These are phyloP conservation scores for Threskiornis aethiopicus DNA, from an alignment of 2,797 vertebrate genomes.

Conservation along the genomic window DNA sequence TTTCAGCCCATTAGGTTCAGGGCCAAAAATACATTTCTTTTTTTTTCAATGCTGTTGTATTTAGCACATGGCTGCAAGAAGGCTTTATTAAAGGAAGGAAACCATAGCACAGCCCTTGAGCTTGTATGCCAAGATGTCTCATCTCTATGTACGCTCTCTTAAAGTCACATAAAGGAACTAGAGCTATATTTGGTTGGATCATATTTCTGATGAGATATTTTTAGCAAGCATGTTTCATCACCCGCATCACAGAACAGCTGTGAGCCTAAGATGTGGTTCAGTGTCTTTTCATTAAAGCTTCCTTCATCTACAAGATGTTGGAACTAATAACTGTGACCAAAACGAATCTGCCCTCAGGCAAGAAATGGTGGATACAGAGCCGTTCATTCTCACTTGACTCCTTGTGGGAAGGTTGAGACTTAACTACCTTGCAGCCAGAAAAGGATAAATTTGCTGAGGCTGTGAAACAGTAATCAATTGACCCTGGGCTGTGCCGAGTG, in stretches of 20 bases:
- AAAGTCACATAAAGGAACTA: neutral
- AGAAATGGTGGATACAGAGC: neutral
- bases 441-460: neutral
- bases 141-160: conserved; percentile 5
- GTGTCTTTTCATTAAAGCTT: conserved; percentile 29
- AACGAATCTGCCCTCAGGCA: neutral
- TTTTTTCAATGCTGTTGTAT: neutral
- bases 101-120: conserved; percentile 5
- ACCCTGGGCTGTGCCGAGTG: neutral
- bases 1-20: conserved; percentile 3
- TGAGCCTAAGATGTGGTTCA: neutral
- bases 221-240: conserved; percentile 31
- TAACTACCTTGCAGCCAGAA: conserved; percentile 34
- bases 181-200: conserved; percentile 1
- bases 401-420: conserved; percentile 6
- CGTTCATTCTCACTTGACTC: conserved; percentile 18
- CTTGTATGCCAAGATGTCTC: conserved; percentile 15
- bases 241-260: neutral
- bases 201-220: conserved; percentile 43
- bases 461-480: neutral
- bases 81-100: conserved; percentile 38
- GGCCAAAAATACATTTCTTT: neutral
- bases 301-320: conserved; percentile 3
- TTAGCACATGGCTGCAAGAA: conserved; percentile 38
- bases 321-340: conserved; percentile 30